Base-by-base conservation (phyloP, 2,113 vertebrate genomes). In the Crotalus tigris region DNA sequence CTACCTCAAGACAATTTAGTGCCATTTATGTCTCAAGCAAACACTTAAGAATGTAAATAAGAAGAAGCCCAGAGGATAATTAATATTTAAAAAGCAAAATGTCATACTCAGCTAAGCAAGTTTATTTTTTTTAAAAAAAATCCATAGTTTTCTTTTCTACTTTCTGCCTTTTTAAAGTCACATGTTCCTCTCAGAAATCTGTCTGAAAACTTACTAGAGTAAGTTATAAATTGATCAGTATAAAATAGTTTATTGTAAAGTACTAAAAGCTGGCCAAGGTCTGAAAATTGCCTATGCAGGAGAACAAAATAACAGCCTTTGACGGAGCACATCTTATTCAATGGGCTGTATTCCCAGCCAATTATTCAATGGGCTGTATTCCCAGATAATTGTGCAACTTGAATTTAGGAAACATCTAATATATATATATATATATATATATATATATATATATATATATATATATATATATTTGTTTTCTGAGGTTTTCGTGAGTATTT, bases 21-120 rank as follows among this genome's bases (percentile, higher is more conserved):
- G 97, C 90, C 94, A 95, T 98, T 97, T 97, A 96, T 96, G 94
- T 97, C 95, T 91, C 96, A 97, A 95, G 92, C 85, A 96, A 97
- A 94, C 91, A 97, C 97, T 97, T 97, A 97, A 94, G 95, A 94
- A 96, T 98, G 96, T 97, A 98, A 98, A 98, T 97, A 97, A 13
- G 59, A 96, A 97, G 94, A 95, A 96, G 87, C 81, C 91, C 92
- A 89, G 93, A 93, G 86, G 95, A 97, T 93, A 97, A 98, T 98
- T 98, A 98, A 95, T 97, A 95, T 97, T 97, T 97, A 86, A 97
- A 96, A 97, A 97, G 88, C 91, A 97, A 98, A 96, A 98, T 96
- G 23, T 95, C 95, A 96, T 92, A 93, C 91, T 96, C 92, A 96
- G 95, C 91, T 95, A 95, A 97, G 96, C 94, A 97, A 58, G 93